These are phyloP conservation scores for Hetaerina titia DNA, from an alignment of 2,888 invertebrate genomes.

Conservation along the genomic window DNA sequence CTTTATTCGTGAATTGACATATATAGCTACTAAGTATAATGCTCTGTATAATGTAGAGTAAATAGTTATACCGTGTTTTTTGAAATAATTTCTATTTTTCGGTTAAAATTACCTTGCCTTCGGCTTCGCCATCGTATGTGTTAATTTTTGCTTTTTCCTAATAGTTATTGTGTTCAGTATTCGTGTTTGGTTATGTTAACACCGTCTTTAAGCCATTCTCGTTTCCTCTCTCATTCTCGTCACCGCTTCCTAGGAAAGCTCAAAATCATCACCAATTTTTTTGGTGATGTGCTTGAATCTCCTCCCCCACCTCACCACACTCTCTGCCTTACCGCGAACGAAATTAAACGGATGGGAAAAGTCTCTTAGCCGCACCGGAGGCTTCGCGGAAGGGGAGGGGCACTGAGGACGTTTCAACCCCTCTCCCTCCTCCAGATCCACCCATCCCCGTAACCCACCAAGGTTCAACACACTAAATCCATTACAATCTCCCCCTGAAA, in stretches of 20 bases:
- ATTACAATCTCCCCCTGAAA: neutral
- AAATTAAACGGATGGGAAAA: neutral
- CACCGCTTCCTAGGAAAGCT: neutral
- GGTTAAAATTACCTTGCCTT: too few species aligned
- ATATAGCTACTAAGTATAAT: too few species aligned
- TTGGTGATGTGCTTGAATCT: neutral
- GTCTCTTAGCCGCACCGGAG: neutral
- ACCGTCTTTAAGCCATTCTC: neutral
- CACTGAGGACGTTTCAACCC: neutral
- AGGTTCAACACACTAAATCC: slow-evolving; percentile 42
- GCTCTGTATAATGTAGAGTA: too few species aligned
- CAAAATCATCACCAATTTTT: neutral
- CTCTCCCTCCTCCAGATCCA: neutral
- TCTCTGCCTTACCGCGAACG: neutral
- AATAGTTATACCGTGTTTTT: too few species aligned
- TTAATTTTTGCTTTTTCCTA: too few species aligned
- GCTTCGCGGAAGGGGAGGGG: neutral
- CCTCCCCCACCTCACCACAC: neutral
- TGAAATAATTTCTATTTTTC: too few species aligned
- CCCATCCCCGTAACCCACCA: neutral
- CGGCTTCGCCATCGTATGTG: too few species aligned
- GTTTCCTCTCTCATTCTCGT: neutral
- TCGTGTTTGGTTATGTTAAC: neutral
- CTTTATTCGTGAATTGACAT: too few species aligned
- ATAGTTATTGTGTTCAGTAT: too few species aligned